Evolutionary conservation across 2,888 invertebrate species (phyloP).

Genomic region (Fragum whitleyi): DNA sequence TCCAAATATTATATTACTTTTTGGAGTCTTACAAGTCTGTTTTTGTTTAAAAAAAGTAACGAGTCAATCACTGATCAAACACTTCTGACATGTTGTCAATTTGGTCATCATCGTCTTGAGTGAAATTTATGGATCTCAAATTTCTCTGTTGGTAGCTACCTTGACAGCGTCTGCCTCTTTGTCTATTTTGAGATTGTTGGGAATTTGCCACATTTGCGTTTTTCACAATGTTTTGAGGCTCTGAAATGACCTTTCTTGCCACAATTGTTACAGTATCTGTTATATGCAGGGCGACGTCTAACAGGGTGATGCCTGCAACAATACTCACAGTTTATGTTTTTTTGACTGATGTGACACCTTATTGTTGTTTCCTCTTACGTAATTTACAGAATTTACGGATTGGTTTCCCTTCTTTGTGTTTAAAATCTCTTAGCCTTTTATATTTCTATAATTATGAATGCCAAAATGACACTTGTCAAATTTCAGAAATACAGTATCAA

Average conservation of each 20-base stretch:
- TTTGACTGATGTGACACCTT: neutral
- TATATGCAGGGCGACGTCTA: constrained; percentile 29
- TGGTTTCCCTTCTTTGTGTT: no score
- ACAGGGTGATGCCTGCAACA: constrained; percentile 32
- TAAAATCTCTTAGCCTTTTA: no score
- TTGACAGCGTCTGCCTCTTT: neutral
- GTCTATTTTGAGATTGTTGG: neutral
- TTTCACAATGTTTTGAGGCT: constrained; percentile 23
- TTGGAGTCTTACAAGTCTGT: neutral
- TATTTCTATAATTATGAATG: no score
- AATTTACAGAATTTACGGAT: no score
- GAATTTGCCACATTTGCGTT: neutral
- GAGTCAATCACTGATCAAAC: constrained; percentile 16
- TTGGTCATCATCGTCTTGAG: constrained; percentile 14
- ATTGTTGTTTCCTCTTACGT: no score
- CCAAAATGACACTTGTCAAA: no score
- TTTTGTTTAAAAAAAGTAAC: constrained; percentile 9
- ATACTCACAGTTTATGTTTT: neutral
- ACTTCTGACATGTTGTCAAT: neutral
- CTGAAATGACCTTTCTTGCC: constrained; percentile 27
- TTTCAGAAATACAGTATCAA: no score
- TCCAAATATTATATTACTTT: no score
- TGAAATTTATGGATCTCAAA: no score
- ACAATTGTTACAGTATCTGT: constrained; percentile 30
- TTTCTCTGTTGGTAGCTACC: neutral